Percentiles rank a stretch among this genome's conserved stretches.
phyloP scores from a whole-genome alignment of 1,140 invertebrate species.

The Drosophila pandora region DNA sequence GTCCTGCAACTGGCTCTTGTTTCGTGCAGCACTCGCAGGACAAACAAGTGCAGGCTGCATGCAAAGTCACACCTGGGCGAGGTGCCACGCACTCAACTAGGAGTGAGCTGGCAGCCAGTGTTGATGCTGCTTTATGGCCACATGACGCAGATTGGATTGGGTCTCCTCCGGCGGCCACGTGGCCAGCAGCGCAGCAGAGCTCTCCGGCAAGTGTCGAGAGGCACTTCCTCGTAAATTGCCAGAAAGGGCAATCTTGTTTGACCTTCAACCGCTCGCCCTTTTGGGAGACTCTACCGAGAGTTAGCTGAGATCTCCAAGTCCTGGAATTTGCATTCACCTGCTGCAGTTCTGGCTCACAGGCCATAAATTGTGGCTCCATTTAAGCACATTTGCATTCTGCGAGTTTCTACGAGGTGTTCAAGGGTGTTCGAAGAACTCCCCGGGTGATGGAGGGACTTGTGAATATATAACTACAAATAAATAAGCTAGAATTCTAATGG shows the following conservation, averaged over 20 bases:
- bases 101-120: slow-evolving; percentile 23
- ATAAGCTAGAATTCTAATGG: slow-evolving; percentile 24
- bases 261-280: background rate
- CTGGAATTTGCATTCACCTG: slow-evolving; percentile 59
- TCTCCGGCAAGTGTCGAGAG: slow-evolving; percentile 67
- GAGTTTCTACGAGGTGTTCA: slow-evolving; percentile 43
- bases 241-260: slow-evolving; percentile 60
- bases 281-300: background rate
- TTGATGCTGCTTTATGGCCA: slow-evolving; percentile 50
- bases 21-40: slow-evolving; percentile 26
- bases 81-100: slow-evolving; percentile 30
- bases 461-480: slow-evolving; percentile 68
- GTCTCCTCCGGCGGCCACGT: slow-evolving; percentile 41
- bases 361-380: slow-evolving; percentile 67
- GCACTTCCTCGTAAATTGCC: slow-evolving; percentile 72
- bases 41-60: slow-evolving; percentile 33
- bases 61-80: slow-evolving; percentile 51
- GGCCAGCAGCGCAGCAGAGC: slow-evolving; percentile 47
- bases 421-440: slow-evolving; percentile 46
- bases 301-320: slow-evolving; percentile 24
- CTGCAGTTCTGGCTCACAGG: slow-evolving; percentile 17
- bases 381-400: slow-evolving; percentile 67
- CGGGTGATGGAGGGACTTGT: slow-evolving; percentile 10
- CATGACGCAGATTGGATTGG: slow-evolving; percentile 21
- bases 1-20: slow-evolving; percentile 35